Evolutionary conservation across 35 echinoderm and acorn worm species (phyloP).

Genomic region (Patiria miniata): DNA sequence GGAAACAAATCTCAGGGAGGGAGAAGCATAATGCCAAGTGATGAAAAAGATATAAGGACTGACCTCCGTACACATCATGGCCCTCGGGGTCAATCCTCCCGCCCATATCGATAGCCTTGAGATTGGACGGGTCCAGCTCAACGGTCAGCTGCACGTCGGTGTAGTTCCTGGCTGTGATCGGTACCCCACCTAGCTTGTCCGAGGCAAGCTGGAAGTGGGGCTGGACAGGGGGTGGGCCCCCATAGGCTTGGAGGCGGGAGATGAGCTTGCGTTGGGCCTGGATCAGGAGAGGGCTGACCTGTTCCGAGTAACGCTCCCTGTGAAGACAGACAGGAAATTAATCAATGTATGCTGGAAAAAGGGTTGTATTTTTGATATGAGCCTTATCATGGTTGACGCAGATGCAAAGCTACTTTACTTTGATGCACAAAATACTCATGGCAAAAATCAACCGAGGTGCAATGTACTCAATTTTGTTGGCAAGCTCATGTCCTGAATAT

Average conservation of each 20-base stretch:
- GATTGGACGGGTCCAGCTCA: slow-evolving; percentile 38
- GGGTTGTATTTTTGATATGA: no score
- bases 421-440: background rate
- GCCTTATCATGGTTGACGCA: no score
- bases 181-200: slow-evolving; percentile 31
- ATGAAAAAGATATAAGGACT: background rate
- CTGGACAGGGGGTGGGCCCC: slow-evolving; percentile 77
- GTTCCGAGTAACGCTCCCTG: slow-evolving; percentile 92
- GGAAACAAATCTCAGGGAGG: no score
- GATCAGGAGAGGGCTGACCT: slow-evolving; percentile 76
- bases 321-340: background rate
- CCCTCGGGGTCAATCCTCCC: slow-evolving; percentile 97
- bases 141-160: slow-evolving; percentile 74
- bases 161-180: slow-evolving; percentile 88
- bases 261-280: slow-evolving; percentile 93
- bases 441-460: no score
- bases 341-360: no score
- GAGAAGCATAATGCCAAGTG: no score
- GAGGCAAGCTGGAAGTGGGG: slow-evolving; percentile 70
- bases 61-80: slow-evolving; percentile 97
- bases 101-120: slow-evolving; percentile 83
- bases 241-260: slow-evolving; percentile 82
- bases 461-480: no score
- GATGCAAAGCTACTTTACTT: background rate
- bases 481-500: no score